phyloP scores from a whole-genome alignment of 2,888 invertebrate genomes.

The Pristionchus mayeri region DNA sequence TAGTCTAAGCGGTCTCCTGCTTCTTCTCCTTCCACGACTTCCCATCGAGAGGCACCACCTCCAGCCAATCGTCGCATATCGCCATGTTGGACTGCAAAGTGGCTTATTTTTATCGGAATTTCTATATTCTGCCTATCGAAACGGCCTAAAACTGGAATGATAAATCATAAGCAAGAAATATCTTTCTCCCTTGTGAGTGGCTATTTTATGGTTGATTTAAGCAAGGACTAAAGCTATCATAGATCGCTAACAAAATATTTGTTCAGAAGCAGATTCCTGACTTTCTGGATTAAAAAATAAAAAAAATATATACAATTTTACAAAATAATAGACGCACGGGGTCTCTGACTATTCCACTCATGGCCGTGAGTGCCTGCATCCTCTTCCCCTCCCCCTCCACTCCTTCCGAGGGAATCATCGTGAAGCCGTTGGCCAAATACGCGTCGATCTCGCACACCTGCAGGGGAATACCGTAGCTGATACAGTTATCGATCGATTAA shows the following conservation, averaged over 20 bases:
- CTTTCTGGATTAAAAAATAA: conserved; percentile 3
- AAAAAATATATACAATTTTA: too few species aligned
- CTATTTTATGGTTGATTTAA: too few species aligned
- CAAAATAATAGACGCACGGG: conserved; percentile 54
- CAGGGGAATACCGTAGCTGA: conserved; percentile 22
- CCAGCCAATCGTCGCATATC: conserved; percentile 75
- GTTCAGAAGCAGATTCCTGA: neutral
- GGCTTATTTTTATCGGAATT: too few species aligned
- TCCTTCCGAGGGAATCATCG: neutral
- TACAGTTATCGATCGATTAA: neutral
- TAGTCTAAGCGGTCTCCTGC: neutral
- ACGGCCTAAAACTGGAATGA: too few species aligned
- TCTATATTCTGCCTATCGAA: too few species aligned
- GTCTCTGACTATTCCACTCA: conserved; percentile 70
- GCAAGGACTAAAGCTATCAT: neutral
- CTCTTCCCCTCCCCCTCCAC: neutral
- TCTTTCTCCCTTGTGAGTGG: too few species aligned
- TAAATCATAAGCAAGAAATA: too few species aligned
- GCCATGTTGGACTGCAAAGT: conserved; percentile 59
- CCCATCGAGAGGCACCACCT: conserved; percentile 69
- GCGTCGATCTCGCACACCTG: conserved; percentile 69
- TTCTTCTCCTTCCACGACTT: conserved; percentile 64
- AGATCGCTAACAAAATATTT: neutral
- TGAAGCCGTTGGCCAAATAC: conserved; percentile 72
- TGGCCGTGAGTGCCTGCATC: conserved; percentile 39